These are phyloP conservation scores for Hypomecis punctinalis DNA, from an alignment of 2,888 invertebrate species.

Conservation along the genomic window DNA sequence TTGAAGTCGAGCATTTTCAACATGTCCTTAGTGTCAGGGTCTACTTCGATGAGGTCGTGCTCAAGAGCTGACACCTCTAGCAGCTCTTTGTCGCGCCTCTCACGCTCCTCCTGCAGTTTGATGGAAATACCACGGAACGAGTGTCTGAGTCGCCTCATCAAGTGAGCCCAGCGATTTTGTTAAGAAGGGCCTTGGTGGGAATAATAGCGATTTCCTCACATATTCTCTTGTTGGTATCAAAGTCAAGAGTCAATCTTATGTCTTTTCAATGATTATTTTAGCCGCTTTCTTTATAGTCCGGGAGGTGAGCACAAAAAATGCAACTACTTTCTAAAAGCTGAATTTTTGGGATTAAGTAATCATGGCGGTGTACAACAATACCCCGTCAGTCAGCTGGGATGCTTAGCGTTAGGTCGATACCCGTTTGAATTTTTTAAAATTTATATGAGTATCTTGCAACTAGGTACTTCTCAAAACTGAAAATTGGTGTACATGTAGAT, in stretches of 20 bases:
- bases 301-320: too few relatives aligned
- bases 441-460: too few relatives aligned
- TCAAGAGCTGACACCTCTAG: slow-evolving; percentile 97
- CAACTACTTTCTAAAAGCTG: too few relatives aligned
- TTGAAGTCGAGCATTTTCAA: slow-evolving; percentile 98
- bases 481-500: too few relatives aligned
- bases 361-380: too few relatives aligned
- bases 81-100: slow-evolving; percentile 99
- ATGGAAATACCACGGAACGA: slow-evolving; percentile 99
- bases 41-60: slow-evolving; percentile 98
- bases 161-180: slow-evolving; percentile 99
- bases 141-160: slow-evolving; percentile 99
- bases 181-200: slow-evolving; percentile 98
- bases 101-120: slow-evolving; percentile 99
- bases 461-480: too few relatives aligned
- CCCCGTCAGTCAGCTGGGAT: too few relatives aligned
- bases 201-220: slow-evolving; percentile 99
- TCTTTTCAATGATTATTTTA: slow-evolving; percentile 99
- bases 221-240: slow-evolving; percentile 99
- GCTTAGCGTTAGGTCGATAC: too few relatives aligned
- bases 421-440: too few relatives aligned
- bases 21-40: slow-evolving; percentile 99
- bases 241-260: slow-evolving; percentile 98
- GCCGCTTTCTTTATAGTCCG: slow-evolving; percentile 99
- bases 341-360: too few relatives aligned